These are phyloP conservation scores for Anaspis maculata DNA, from an alignment of 2,888 invertebrate genomes.

Conservation along the genomic window DNA sequence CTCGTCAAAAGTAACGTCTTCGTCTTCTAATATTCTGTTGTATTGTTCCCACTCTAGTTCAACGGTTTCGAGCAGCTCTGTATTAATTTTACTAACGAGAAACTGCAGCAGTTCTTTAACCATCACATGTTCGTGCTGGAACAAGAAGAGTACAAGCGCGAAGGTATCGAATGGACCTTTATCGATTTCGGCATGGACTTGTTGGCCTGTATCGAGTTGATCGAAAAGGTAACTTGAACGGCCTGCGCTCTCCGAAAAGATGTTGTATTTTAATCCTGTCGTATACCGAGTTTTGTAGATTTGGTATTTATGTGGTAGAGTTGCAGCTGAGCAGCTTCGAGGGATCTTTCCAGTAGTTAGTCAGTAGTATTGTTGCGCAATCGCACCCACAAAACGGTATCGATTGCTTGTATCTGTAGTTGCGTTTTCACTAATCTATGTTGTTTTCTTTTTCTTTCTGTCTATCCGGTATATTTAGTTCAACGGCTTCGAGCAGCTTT, in stretches of 20 bases:
- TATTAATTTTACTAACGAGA: slow-evolving; percentile 98
- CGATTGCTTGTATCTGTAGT: neutral
- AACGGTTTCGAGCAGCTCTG: slow-evolving; percentile 98
- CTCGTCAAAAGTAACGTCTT: no score
- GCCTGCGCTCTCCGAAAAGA: no score
- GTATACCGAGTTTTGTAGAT: no score
- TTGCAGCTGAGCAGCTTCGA: neutral
- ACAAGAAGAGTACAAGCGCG: slow-evolving; percentile 92
- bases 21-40: no score
- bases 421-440: neutral
- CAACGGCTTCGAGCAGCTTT: slow-evolving; percentile 90
- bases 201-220: slow-evolving; percentile 90
- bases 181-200: slow-evolving; percentile 98
- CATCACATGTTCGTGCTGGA: slow-evolving; percentile 97
- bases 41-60: slow-evolving; percentile 49
- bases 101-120: slow-evolving; percentile 97
- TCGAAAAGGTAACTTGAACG: slow-evolving; percentile 79
- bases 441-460: slow-evolving; percentile 13
- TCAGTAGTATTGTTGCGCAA: no score
- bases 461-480: slow-evolving; percentile 45
- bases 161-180: slow-evolving; percentile 93
- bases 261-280: no score
- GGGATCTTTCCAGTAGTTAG: no score
- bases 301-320: no score
- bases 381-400: no score